phyloP scores from a whole-genome alignment of 2,888 invertebrate species.

The Oligia fasciuncula region DNA sequence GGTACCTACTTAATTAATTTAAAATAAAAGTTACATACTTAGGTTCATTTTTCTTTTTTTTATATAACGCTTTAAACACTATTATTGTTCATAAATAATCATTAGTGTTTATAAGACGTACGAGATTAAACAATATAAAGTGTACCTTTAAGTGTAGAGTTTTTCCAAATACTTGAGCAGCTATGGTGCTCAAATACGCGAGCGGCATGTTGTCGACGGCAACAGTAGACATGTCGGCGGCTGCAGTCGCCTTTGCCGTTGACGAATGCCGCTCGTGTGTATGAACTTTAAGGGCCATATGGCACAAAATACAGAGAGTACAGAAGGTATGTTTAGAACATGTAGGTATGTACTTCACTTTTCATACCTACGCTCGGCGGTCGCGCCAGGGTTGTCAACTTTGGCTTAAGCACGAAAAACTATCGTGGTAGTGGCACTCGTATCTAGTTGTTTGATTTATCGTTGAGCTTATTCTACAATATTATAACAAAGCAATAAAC shows the following conservation, averaged over 20 bases:
- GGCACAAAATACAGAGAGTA: too few relatives aligned
- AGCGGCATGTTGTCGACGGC: background rate
- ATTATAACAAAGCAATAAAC: too few relatives aligned
- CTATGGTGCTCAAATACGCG: background rate
- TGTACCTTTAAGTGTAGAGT: background rate
- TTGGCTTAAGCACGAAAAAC: too few relatives aligned
- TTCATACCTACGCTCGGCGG: too few relatives aligned
- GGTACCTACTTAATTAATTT: too few relatives aligned
- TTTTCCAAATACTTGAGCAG: background rate
- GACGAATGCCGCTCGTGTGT: background rate
- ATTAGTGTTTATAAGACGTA: background rate
- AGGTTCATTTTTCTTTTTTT: background rate
- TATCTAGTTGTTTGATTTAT: too few relatives aligned
- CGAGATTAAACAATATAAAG: background rate
- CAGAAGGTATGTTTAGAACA: too few relatives aligned
- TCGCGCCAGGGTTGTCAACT: too few relatives aligned
- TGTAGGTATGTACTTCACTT: too few relatives aligned
- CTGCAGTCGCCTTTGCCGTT: background rate
- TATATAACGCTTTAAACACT: background rate
- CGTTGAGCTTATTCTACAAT: too few relatives aligned
- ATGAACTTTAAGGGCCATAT: background rate
- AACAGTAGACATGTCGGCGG: background rate
- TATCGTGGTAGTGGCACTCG: too few relatives aligned
- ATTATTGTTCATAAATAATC: slow-evolving; percentile 17
- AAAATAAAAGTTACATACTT: slow-evolving; percentile 15